phyloP scores from a whole-genome alignment of 2,888 invertebrate species.

The Eurois occulta region DNA sequence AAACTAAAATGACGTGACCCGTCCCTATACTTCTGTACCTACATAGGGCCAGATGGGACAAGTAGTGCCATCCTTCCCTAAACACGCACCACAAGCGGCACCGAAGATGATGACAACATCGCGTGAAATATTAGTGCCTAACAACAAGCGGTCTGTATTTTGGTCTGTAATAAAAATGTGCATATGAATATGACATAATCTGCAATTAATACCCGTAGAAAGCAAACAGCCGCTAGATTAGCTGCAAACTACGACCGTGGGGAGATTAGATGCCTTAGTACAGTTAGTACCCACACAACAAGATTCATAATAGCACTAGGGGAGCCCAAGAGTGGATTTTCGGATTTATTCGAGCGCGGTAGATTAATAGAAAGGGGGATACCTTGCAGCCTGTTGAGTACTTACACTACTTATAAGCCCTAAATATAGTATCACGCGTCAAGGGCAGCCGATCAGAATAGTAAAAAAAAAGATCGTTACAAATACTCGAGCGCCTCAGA shows the following conservation, averaged over 20 bases:
- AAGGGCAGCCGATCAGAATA: no score
- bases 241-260: background rate
- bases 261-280: background rate
- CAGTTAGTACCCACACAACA: background rate
- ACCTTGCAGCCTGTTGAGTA: no score
- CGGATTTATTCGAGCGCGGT: no score
- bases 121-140: background rate
- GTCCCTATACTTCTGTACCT: background rate
- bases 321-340: no score
- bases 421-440: no score
- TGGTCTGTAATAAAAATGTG: background rate
- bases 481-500: no score
- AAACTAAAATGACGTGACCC: background rate
- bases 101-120: no score
- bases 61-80: background rate
- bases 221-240: background rate
- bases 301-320: background rate
- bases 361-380: no score
- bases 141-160: background rate
- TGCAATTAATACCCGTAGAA: background rate
- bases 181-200: background rate
- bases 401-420: no score
- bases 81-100: background rate
- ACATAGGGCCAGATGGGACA: background rate
- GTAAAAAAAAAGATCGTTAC: no score